Conservation (phyloP, 35 echinoderm and acorn worm species). For the Heliocidaris erythrogramma region DNA sequence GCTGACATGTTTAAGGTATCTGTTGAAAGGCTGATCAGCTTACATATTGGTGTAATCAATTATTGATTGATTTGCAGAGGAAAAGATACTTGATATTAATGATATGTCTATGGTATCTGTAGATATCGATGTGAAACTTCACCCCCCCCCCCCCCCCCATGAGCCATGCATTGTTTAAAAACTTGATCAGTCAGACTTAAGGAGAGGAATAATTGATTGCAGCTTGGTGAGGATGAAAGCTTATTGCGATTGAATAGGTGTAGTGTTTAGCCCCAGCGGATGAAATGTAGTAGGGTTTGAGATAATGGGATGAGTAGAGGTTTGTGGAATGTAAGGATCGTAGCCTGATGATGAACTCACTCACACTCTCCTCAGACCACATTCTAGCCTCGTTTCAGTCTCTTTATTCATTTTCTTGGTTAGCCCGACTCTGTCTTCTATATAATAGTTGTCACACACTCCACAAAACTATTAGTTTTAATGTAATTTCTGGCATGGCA, state of each 20-base stretch:
- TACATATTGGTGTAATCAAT: background rate
- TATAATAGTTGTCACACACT: background rate
- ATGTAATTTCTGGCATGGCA: background rate
- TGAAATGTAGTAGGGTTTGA: conserved; percentile 21
- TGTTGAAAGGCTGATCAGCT: background rate
- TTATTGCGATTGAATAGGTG: conserved; percentile 17
- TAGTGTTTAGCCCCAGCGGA: background rate
- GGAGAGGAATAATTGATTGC: background rate
- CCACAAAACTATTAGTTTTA: background rate
- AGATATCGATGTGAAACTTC: background rate
- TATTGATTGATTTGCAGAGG: background rate
- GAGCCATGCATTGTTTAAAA: background rate
- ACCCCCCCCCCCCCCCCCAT: background rate
- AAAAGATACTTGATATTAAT: conserved; percentile 4
- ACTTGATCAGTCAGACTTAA: background rate
- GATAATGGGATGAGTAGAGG: conserved; percentile 28
- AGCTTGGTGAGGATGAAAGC: background rate
- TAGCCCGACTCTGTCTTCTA: background rate
- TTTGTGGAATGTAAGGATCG: conserved; percentile 34
- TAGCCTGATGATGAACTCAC: background rate
- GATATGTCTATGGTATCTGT: background rate
- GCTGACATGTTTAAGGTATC: background rate
- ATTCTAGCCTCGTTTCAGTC: background rate
- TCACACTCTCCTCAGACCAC: background rate
- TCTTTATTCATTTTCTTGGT: background rate